Conservation (phyloP, 2,888 invertebrate species). For the Patella ulyssiponensis region DNA sequence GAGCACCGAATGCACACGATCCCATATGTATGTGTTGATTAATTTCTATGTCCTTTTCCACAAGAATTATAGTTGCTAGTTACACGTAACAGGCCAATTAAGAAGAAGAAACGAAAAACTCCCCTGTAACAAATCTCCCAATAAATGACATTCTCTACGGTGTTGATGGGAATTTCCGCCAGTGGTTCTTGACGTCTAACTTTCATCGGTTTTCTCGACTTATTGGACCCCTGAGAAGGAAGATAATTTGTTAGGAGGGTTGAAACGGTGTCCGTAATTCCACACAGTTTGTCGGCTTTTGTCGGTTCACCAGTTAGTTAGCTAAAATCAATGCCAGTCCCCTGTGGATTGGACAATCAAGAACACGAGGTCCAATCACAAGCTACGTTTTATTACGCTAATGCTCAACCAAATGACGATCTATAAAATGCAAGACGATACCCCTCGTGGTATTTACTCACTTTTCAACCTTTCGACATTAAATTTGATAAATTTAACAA, state of each 20-base stretch:
- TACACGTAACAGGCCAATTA: slow-evolving; percentile 5
- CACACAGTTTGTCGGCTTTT: no score
- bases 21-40: slow-evolving; percentile 4
- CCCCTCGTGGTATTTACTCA: no score
- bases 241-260: no score
- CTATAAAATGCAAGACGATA: no score
- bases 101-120: neutral
- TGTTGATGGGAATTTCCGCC: neutral
- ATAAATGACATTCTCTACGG: neutral
- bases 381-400: no score
- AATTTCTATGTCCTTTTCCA: neutral
- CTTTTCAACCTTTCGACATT: no score
- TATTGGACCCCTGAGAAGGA: neutral
- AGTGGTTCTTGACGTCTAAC: neutral
- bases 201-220: neutral
- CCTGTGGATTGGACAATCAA: slow-evolving; percentile 1
- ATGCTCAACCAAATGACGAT: no score
- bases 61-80: neutral
- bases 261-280: no score
- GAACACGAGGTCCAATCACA: neutral
- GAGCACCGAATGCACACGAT: no score
- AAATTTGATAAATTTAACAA: no score
- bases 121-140: neutral
- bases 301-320: no score
- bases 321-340: neutral